These are phyloP conservation scores for Drosophila siamana DNA, from an alignment of 2,888 invertebrate genomes.

Conservation along the genomic window DNA sequence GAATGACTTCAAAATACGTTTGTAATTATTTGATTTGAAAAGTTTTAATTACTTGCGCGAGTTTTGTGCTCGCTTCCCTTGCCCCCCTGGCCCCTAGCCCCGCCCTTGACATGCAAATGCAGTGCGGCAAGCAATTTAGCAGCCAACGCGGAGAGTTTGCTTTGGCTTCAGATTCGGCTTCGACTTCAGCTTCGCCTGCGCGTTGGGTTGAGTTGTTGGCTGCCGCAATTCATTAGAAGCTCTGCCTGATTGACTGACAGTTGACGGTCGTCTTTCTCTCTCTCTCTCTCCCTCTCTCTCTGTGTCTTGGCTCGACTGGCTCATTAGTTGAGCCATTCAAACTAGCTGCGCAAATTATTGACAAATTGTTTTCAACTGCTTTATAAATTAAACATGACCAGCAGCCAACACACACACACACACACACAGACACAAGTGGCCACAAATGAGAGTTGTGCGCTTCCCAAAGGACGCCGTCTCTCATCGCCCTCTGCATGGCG, in stretches of 20 bases:
- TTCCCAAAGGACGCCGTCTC: conserved; percentile 13
- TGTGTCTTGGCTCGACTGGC: too few relatives aligned
- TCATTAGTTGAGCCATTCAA: conserved; percentile 66
- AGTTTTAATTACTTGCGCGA: conserved; percentile 77
- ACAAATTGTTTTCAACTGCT: conserved; percentile 55
- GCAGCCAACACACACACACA: not conserved
- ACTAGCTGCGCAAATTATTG: conserved; percentile 48
- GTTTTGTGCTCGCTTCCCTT: too few relatives aligned
- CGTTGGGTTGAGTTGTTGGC: conserved; percentile 10
- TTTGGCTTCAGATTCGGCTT: too few relatives aligned
- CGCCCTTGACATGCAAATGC: conserved; percentile 38
- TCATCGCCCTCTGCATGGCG: conserved; percentile 1
- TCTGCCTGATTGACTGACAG: conserved; percentile 48
- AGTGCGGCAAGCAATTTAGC: conserved; percentile 30
- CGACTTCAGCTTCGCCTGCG: too few relatives aligned
- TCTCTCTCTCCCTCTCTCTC: too few relatives aligned
- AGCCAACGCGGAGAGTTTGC: not conserved
- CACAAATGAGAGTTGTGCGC: conserved; percentile 32
- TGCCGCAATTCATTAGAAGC: conserved; percentile 34
- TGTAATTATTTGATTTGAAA: conserved; percentile 78
- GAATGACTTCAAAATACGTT: conserved; percentile 65
- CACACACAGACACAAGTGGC: conserved; percentile 28
- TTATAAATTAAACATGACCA: conserved; percentile 49
- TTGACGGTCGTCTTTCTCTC: too few relatives aligned
- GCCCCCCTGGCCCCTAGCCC: not conserved